A percentile compares a stretch with the other conserved stretches of the same genome.
phyloP scores from a whole-genome alignment of 2,797 vertebrate genomes.

The Melanotaenia trifasciata region DNA sequence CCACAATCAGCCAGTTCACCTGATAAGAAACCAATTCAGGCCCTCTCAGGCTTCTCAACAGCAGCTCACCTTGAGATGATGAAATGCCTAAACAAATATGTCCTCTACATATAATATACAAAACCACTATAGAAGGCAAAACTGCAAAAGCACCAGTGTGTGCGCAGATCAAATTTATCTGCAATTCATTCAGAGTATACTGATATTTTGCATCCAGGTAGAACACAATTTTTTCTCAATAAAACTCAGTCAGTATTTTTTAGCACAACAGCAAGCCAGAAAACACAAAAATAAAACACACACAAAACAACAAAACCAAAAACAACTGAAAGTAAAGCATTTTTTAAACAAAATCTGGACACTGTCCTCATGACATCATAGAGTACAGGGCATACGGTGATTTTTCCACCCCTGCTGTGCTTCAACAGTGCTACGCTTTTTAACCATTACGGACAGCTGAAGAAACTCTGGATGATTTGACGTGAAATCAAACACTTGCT shows the following conservation, averaged over 20 bases:
- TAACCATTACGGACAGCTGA: slow-evolving; percentile 39
- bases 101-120: slow-evolving; percentile 61
- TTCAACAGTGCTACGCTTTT: slow-evolving; percentile 26
- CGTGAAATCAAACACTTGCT: slow-evolving; percentile 32
- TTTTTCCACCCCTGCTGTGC: slow-evolving; percentile 17
- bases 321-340: background rate
- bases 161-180: slow-evolving; percentile 41
- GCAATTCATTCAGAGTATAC: slow-evolving; percentile 43
- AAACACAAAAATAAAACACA: slow-evolving; percentile 16
- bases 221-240: slow-evolving; percentile 47
- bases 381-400: slow-evolving; percentile 5
- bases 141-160: slow-evolving; percentile 7
- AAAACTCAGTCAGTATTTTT: slow-evolving; percentile 38
- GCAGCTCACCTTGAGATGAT: slow-evolving; percentile 79
- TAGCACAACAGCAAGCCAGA: slow-evolving; percentile 8
- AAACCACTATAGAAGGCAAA: slow-evolving; percentile 32
- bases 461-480: slow-evolving; percentile 19
- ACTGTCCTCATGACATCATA: slow-evolving; percentile 8
- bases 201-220: slow-evolving; percentile 56
- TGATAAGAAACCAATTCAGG: slow-evolving; percentile 80
- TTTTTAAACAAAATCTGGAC: background rate
- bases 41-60: slow-evolving; percentile 33
- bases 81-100: slow-evolving; percentile 79
- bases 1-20: slow-evolving; percentile 65
- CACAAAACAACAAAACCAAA: background rate